phyloP scores from a whole-genome alignment of 2,113 vertebrate species.

The Aphyosemion australe region DNA sequence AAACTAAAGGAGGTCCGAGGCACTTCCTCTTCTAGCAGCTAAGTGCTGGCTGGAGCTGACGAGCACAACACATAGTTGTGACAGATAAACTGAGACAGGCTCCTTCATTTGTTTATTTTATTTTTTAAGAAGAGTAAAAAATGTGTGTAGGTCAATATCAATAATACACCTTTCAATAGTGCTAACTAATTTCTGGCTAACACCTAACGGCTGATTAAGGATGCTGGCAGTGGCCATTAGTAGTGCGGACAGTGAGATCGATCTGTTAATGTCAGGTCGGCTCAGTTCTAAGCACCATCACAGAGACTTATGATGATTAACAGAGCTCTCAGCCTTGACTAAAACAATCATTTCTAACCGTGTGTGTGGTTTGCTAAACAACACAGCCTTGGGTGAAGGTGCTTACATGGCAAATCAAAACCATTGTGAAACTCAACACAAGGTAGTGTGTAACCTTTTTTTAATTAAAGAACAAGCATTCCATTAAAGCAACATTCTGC shows the following conservation, averaged over 20 bases:
- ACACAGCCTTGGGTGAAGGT: constrained; percentile 26
- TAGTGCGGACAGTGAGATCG: constrained; percentile 31
- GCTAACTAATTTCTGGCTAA: constrained; percentile 44
- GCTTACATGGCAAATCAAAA: neutral
- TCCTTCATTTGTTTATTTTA: constrained; percentile 23
- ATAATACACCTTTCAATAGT: constrained; percentile 39
- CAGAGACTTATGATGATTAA: constrained; percentile 52
- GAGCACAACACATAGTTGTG: constrained; percentile 49
- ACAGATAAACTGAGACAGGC: constrained; percentile 40
- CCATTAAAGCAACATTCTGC: too few relatives aligned
- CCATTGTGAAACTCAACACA: constrained; percentile 10
- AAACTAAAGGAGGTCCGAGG: constrained; percentile 37
- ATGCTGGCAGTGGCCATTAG: constrained; percentile 31
- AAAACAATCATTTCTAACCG: constrained; percentile 45
- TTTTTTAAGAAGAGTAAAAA: constrained; percentile 35
- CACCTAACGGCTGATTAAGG: constrained; percentile 53
- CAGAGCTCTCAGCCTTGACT: constrained; percentile 38
- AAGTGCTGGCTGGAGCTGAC: constrained; percentile 44
- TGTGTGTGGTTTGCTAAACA: constrained; percentile 14
- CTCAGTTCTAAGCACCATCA: constrained; percentile 39
- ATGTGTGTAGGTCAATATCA: constrained; percentile 41
- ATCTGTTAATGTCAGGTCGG: constrained; percentile 39
- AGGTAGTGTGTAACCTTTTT: neutral
- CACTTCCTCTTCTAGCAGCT: constrained; percentile 28
- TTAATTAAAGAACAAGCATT: neutral